Base-by-base conservation (phyloP, 2,888 invertebrate species). In the Digitonthophagus gazella region DNA sequence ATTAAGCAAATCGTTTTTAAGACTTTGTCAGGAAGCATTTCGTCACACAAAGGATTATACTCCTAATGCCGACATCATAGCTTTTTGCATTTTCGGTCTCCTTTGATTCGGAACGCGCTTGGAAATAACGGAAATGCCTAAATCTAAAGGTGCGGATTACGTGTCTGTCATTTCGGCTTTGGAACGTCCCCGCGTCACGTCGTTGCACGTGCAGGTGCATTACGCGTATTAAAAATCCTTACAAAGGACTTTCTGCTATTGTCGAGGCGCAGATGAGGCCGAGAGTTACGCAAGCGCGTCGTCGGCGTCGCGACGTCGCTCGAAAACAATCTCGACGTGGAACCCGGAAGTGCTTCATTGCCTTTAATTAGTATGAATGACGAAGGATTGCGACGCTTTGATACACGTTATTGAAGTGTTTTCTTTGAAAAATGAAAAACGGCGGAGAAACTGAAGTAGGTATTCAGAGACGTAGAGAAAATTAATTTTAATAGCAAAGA, bases 151-250 rank as follows among this genome's bases (percentile, higher is more conserved):
- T 44, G 28, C 28, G 28, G 28, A 44, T 44, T 44, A 44, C 28
- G 28, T 11, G 28, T 6, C 28, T 44, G 28, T 44, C 28, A 44
- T 44, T 44, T 44, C 28, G 28, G 6, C 28, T 1, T 44, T 44
- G 28, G 28, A 44, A 44, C 28, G 11, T 44, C 28, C 11, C 19
- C 16, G 18, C 61, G 61, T 19, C 18, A 19, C 61, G 19, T n/a
- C 61, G 61, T 61, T 61, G 61, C 61, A 71, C 69, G 71, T 72
- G 71, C 73, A 73, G 72, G 73, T 73, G 72, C 74, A 74, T 73
- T 74, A 74, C 74, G 73, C 69, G 73, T 74, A 74, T 74, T 74
- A 74, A 74, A 74, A 74, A 70, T 72, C 71, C n/a, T 65, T 61
- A 66, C 69, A 73, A 74, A 74, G 72, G 73, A 66, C 67, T 67